Base-by-base conservation (phyloP, 2,113 vertebrate genomes). In the Todiramphus chloris region DNA sequence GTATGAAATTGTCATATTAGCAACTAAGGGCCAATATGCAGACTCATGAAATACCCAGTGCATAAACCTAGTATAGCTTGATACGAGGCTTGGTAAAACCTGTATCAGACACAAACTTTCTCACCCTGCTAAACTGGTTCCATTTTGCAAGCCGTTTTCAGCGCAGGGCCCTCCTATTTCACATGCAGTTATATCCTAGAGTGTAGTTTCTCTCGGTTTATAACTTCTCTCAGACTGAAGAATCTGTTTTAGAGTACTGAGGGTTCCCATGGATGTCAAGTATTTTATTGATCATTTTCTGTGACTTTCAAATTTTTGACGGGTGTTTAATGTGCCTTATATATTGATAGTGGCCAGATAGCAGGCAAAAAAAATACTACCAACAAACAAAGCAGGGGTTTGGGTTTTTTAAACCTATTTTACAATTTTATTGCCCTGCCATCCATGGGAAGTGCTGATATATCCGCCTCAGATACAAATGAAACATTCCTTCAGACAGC, bases 401-500 rank as follows among this genome's bases (percentile, higher is more conserved):
- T 66, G 56, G 20, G 1, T 11, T 63, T 69, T 51, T 84, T 89
- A 27, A 82, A 68, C 35, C 48, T 90, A 17, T 78, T 94, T 95
- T 92, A 78, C 64, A 89, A 83, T 68, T 94, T 94, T 87, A 91
- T 91, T 95, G 69, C 39, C 35, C 62, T 94, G 58, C 70, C 58
- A 59, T 87, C 92, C 83, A 53, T 66, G 81, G 81, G 78, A 91
- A 64, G 53, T 69, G 91, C 73, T 94, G 93, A 76, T 96, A 81
- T 75, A 43, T 97, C 84, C 93, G 62, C 81, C 62, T 89, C 31
- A 50, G 74, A 85, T 53, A 91, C 44, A 94, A 96, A 96, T 96
- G 91, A 94, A 96, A 89, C 87, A 95, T 94, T 83, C 74, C 58
- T 89, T 85, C 62, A 60, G 95, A 94, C 74, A 93, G 93, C 84